A percentile compares a stretch with the other conserved stretches of the same genome.
These are phyloP conservation scores for Cherax destructor DNA, from an alignment of 1,140 invertebrate genomes.

Conservation along the genomic window DNA sequence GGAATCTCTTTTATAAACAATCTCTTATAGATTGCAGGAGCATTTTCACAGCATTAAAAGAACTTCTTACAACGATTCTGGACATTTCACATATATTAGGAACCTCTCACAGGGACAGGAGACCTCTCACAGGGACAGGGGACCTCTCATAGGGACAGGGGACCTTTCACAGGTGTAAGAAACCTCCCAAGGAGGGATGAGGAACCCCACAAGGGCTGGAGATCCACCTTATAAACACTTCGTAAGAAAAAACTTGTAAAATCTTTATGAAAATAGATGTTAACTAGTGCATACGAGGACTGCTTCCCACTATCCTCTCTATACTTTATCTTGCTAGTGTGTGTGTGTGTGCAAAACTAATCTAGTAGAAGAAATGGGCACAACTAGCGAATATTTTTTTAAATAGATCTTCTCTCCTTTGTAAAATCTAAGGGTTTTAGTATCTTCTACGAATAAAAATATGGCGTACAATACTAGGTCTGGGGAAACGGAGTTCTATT, in stretches of 20 bases:
- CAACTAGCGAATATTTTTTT: neutral
- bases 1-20: too few species aligned
- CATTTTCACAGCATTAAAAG: too few species aligned
- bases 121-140: neutral
- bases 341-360: slow-evolving; percentile 11
- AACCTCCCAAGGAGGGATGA: neutral
- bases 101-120: neutral
- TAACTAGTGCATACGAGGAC: slow-evolving; percentile 16
- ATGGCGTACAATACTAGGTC: neutral
- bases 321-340: neutral
- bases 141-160: neutral
- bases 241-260: slow-evolving; percentile 23
- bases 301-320: neutral
- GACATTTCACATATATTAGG: too few species aligned
- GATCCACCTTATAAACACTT: neutral
- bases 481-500: neutral
- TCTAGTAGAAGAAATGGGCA: slow-evolving; percentile 10
- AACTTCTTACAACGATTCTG: too few species aligned
- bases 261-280: slow-evolving; percentile 44
- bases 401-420: neutral
- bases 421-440: neutral
- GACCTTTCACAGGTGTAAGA: neutral
- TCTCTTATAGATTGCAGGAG: too few species aligned
- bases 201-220: neutral
- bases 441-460: neutral